Conservation (phyloP, 2,113 vertebrate species). For the Sigmodon hispidus region DNA sequence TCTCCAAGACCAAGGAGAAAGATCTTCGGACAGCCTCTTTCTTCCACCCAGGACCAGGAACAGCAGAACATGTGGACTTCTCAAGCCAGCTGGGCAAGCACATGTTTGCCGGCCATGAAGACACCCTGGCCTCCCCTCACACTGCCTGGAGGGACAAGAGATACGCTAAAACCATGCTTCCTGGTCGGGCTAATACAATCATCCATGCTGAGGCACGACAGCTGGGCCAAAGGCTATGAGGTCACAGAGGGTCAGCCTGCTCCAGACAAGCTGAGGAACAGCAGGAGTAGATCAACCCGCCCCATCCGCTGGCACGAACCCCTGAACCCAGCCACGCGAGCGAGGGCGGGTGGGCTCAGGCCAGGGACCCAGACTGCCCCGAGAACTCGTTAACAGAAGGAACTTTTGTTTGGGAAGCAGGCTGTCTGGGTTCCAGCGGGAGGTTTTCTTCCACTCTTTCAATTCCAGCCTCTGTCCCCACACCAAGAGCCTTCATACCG, state of each 20-base stretch:
- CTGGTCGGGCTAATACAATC: constrained; percentile 76
- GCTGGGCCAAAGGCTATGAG: constrained; percentile 85
- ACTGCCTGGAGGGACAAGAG: constrained; percentile 13
- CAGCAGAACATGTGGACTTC: fast-evolving
- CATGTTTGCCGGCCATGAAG: no score
- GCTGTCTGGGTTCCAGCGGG: constrained; percentile 55
- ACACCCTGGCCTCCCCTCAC: neutral
- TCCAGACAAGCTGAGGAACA: constrained; percentile 84
- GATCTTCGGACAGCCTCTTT: neutral
- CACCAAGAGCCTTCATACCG: neutral
- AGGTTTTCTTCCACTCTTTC: neutral
- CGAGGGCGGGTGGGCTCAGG: neutral
- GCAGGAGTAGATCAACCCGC: constrained; percentile 79
- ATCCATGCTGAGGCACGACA: constrained; percentile 85
- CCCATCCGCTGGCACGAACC: constrained; percentile 72
- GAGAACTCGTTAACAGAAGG: constrained; percentile 52
- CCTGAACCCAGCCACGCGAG: constrained; percentile 76
- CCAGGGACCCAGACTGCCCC: neutral
- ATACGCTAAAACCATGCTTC: constrained; percentile 75
- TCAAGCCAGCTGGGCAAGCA: fast-evolving
- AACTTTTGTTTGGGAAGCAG: constrained; percentile 70
- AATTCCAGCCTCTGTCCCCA: neutral
- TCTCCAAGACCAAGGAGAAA: neutral
- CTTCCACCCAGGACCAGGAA: neutral
- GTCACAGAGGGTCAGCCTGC: constrained; percentile 83